These are phyloP conservation scores for Centropus unirufus DNA, from an alignment of 2,113 vertebrate genomes.

Conservation along the genomic window DNA sequence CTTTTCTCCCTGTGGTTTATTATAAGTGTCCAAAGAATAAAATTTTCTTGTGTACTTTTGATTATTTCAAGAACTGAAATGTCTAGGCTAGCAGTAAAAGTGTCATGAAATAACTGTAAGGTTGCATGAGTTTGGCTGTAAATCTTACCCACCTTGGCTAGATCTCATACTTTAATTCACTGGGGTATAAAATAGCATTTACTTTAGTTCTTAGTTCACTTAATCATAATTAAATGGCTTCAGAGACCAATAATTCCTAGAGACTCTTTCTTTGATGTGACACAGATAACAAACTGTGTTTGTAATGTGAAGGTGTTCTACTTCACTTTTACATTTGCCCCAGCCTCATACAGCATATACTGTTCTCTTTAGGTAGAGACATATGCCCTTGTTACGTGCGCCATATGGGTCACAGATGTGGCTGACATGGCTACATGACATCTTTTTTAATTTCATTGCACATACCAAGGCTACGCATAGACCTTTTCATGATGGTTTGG, in stretches of 20 bases:
- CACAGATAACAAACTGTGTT: slow-evolving; percentile 79
- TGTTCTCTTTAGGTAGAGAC: slow-evolving; percentile 68
- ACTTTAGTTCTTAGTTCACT: slow-evolving; percentile 78
- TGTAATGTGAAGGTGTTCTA: slow-evolving; percentile 67
- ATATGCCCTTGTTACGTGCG: slow-evolving; percentile 74
- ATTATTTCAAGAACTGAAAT: slow-evolving; percentile 77
- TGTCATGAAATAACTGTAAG: slow-evolving; percentile 77
- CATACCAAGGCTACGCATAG: slow-evolving; percentile 18
- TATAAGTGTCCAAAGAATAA: slow-evolving; percentile 55
- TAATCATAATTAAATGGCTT: slow-evolving; percentile 83
- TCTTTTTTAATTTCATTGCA: slow-evolving; percentile 71
- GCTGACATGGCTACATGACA: slow-evolving; percentile 67
- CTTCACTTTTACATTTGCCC: slow-evolving; percentile 68
- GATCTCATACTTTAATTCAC: slow-evolving; percentile 80
- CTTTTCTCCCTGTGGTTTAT: slow-evolving; percentile 37
- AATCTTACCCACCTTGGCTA: slow-evolving; percentile 78
- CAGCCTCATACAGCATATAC: slow-evolving; percentile 64
- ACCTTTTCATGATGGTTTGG: slow-evolving; percentile 30
- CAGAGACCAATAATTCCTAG: slow-evolving; percentile 76
- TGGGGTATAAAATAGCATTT: slow-evolving; percentile 80
- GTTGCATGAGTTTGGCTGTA: slow-evolving; percentile 76
- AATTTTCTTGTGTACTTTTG: slow-evolving; percentile 63
- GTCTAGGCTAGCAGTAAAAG: slow-evolving; percentile 69
- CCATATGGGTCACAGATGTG: slow-evolving; percentile 82
- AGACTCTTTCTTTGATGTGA: slow-evolving; percentile 79